phyloP scores from a whole-genome alignment of 2,797 vertebrate genomes.

The Threskiornis aethiopicus region DNA sequence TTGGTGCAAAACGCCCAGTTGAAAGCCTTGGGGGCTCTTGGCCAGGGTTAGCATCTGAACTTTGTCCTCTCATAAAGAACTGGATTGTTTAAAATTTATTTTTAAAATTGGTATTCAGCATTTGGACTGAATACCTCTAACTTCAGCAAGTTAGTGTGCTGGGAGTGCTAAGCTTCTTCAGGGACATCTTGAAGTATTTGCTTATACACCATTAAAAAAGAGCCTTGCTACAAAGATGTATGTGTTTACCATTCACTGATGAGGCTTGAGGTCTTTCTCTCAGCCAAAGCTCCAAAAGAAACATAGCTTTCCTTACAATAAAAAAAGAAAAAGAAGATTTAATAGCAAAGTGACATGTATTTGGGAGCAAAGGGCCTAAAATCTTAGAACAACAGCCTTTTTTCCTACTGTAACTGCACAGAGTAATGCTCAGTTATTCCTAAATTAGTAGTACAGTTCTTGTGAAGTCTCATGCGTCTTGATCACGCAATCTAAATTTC shows the following conservation, averaged over 20 bases:
- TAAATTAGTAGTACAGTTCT: conserved; percentile 16
- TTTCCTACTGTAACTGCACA: background rate
- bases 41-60: background rate
- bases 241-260: background rate
- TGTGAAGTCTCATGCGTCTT: background rate
- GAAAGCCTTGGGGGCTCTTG: conserved; percentile 5
- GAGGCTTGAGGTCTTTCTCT: background rate
- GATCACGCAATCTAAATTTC: background rate
- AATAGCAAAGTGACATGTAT: background rate
- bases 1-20: background rate
- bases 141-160: background rate
- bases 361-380: background rate
- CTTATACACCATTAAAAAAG: background rate
- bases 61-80: conserved; percentile 14
- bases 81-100: conserved; percentile 38
- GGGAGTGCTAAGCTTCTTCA: background rate
- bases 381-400: background rate
- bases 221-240: background rate
- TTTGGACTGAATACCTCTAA: background rate
- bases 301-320: background rate
- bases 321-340: background rate
- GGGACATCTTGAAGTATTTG: background rate
- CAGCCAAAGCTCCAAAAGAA: background rate
- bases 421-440: background rate
- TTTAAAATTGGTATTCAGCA: background rate